Conservation (phyloP, 2,888 invertebrate genomes). For the Marasmarcha lunaedactyla region DNA sequence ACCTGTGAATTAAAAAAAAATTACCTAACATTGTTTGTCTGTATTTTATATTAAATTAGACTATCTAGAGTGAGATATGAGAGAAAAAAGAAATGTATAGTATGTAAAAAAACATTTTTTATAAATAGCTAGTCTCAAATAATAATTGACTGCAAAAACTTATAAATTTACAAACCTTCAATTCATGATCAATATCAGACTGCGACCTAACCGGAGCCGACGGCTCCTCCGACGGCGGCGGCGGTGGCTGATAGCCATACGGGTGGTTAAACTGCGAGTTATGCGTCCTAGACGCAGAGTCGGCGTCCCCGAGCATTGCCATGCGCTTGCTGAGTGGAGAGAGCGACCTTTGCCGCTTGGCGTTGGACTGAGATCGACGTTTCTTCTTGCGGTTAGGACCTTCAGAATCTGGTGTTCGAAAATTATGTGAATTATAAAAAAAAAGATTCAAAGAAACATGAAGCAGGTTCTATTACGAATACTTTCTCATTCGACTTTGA, state of each 20-base stretch:
- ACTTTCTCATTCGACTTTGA: neutral
- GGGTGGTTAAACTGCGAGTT: constrained; percentile 80
- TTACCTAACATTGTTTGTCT: neutral
- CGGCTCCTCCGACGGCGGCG: constrained; percentile 54
- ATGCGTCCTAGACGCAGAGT: constrained; percentile 52
- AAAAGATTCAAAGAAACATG: no score
- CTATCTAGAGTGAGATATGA: no score
- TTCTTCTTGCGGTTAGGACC: constrained; percentile 70
- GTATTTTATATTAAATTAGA: no score
- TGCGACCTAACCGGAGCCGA: constrained; percentile 42
- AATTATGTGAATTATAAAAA: neutral
- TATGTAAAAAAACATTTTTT: no score
- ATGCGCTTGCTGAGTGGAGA: constrained; percentile 87
- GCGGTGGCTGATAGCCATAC: constrained; percentile 71
- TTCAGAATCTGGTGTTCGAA: constrained; percentile 44
- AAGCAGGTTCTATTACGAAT: no score
- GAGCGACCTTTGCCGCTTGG: constrained; percentile 77
- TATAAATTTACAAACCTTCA: constrained; percentile 55
- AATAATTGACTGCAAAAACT: no score
- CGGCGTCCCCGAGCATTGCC: constrained; percentile 76
- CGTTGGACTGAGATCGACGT: constrained; percentile 65
- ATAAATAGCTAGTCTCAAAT: no score
- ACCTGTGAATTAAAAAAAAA: constrained; percentile 62
- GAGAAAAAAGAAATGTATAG: no score
- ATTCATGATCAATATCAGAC: constrained; percentile 74